Evolutionary conservation across 1,140 invertebrate species (phyloP).

Genomic region (Drosophila busckii): DNA sequence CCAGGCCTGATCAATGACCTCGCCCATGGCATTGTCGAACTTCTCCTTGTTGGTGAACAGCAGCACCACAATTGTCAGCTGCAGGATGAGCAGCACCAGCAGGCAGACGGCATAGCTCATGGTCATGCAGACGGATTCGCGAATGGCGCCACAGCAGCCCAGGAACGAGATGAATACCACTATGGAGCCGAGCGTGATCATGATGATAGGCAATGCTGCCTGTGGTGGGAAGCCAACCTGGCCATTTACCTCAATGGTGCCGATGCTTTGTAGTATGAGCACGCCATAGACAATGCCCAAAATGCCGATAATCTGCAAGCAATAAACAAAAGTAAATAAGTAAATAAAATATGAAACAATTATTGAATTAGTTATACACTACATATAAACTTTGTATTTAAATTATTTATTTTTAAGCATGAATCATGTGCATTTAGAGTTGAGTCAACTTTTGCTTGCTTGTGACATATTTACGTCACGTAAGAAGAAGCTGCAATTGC

Average conservation of each 20-base stretch:
- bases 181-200: conserved; percentile 86
- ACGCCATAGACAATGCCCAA: conserved; percentile 82
- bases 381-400: no score
- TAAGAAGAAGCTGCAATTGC: conserved; percentile 10
- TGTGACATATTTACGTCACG: background rate
- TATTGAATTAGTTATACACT: no score
- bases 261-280: conserved; percentile 80
- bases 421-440: no score
- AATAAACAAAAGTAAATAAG: background rate
- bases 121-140: conserved; percentile 90
- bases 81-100: conserved; percentile 82
- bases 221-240: conserved; percentile 80
- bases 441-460: background rate
- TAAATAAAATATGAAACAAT: no score
- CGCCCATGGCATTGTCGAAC: conserved; percentile 73
- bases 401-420: no score
- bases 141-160: conserved; percentile 91
- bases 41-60: conserved; percentile 80
- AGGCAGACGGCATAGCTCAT: conserved; percentile 86
- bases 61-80: conserved; percentile 83
- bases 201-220: conserved; percentile 80
- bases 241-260: conserved; percentile 79
- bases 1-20: conserved; percentile 78
- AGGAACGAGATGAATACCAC: conserved; percentile 90
- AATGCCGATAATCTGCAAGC: conserved; percentile 82